phyloP scores from a whole-genome alignment of 2,113 vertebrate genomes.

The Prunella fulvescens region DNA sequence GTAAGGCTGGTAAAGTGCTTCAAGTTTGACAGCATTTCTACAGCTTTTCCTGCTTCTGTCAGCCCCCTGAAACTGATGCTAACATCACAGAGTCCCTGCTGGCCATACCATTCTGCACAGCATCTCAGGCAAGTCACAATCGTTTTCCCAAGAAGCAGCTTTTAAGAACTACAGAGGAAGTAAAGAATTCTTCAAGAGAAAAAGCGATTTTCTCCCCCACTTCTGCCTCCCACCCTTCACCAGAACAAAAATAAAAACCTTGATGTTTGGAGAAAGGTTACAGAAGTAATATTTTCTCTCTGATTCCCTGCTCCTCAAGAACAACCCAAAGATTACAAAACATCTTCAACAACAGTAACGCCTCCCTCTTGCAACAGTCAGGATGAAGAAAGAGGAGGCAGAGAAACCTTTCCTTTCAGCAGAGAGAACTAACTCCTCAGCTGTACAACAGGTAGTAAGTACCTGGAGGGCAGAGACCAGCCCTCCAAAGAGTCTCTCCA shows the following conservation, averaged over 20 bases:
- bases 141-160: background rate
- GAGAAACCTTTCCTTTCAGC: background rate
- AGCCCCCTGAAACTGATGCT: background rate
- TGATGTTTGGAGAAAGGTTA: background rate
- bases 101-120: background rate
- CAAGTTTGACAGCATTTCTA: background rate
- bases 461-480: background rate
- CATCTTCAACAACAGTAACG: background rate
- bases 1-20: background rate
- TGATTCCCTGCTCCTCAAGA: background rate
- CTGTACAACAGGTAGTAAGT: background rate
- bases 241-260: background rate
- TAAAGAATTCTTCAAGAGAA: background rate
- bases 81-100: background rate
- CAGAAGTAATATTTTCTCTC: background rate
- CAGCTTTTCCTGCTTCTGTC: background rate
- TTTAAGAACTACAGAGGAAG: background rate
- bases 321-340: background rate
- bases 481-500: background rate
- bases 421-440: background rate
- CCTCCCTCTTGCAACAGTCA: background rate
- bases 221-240: background rate
- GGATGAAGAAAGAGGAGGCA: background rate
- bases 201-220: background rate
- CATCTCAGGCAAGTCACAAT: background rate